Base-by-base conservation (phyloP, 2,888 invertebrate genomes). In the Caenorhabditis angaria region DNA sequence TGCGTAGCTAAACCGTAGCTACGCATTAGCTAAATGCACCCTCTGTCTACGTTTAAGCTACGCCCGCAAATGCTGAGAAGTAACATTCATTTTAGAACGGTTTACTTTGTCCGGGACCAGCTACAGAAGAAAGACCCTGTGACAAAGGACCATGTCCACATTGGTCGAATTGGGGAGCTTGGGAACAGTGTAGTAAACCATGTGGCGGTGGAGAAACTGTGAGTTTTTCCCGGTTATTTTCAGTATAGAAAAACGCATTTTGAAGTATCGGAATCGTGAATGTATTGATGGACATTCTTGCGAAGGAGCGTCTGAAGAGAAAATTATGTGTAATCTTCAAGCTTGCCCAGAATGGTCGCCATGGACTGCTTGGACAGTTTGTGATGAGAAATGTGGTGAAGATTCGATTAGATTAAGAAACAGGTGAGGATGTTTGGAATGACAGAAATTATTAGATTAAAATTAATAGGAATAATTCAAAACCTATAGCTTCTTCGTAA, bases 181-280 rank as follows among this genome's bases (percentile, higher is more conserved):
- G 80, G 80, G 73, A 69, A 5, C 56, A 65, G 8, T 82, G 82
- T 50, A 73, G 77, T 10, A 73, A 66, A 25, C 67, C 68, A 4
- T 82, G 82, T 64, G 80, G 80, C 32, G 79, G 73, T 8, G 82
- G 82, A 47, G 72, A 77, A 20, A 82, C 77, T 69, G 78, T 80
- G 47, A 48, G 57, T 24, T 20, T 20, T 8, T 2, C 18, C 2
- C 5, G 27, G 10, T 35, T 27, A 59, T 18, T 22, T 8, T 27
- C 35, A 3, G 3, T 27, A 20, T 27, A 61, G 27, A 28, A 50
- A 3, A 14, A 25, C 2, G 6, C 27, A 22, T 48, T 29, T 61
- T 67, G 55, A 41, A 80, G 78, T 70, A 62, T 22, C 78, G 82
- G 14, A 58, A 51, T 8, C 71, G 82, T 22, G 73, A 80, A 58